A percentile compares a stretch with the other conserved stretches of the same genome.
These are phyloP conservation scores for Struthio camelus DNA, from an alignment of 2,113 vertebrate species.

Conservation along the genomic window DNA sequence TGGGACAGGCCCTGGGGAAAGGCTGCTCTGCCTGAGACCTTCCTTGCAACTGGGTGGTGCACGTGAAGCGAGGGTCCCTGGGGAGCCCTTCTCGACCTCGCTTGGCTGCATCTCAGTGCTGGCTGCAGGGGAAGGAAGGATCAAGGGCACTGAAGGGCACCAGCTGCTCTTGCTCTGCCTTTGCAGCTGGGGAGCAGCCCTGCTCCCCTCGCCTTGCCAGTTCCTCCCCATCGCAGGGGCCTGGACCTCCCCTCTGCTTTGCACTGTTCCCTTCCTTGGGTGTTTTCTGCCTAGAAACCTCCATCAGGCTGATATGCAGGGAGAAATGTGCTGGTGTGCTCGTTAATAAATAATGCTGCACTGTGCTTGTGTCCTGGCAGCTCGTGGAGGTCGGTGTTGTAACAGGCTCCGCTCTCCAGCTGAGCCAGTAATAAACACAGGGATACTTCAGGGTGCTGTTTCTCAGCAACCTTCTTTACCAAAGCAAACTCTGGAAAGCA, in stretches of 20 bases:
- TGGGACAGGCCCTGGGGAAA: background rate
- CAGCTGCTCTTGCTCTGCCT: background rate
- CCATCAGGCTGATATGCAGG: rapidly evolving
- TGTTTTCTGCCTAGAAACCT: background rate
- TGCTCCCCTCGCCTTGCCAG: background rate
- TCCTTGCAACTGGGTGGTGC: background rate
- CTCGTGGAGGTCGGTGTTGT: background rate
- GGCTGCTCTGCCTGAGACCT: background rate
- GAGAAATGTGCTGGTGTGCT: background rate
- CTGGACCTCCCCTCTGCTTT: background rate
- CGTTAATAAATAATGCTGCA: rapidly evolving
- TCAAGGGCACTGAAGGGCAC: background rate
- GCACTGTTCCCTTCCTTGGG: background rate
- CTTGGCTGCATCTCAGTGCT: no score
- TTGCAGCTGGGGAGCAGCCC: background rate
- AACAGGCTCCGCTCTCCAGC: background rate
- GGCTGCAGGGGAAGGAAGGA: background rate
- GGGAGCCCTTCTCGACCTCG: no score
- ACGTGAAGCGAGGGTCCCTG: no score
- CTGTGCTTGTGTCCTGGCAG: background rate
- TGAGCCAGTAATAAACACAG: rapidly evolving
- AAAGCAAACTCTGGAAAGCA: background rate
- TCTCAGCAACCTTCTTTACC: background rate
- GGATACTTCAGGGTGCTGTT: background rate
- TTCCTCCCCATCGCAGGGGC: rapidly evolving